Evolutionary conservation across 2,113 vertebrate species (phyloP).

Genomic region (Probosciger aterrimus): DNA sequence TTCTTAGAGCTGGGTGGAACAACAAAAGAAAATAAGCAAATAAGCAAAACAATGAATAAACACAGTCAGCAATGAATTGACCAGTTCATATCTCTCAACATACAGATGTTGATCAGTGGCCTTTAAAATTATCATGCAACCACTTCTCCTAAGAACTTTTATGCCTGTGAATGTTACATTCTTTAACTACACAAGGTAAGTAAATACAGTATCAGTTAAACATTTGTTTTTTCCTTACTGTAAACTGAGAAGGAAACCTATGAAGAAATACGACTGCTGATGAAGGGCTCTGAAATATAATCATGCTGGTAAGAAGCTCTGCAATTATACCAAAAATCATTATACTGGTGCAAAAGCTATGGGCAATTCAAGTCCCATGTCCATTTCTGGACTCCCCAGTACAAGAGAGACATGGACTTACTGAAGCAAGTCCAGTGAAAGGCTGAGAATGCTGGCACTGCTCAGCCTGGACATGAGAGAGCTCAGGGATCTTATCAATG

Average conservation of each 20-base stretch:
- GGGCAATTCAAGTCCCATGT: no score
- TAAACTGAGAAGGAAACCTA: background rate
- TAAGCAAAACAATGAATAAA: conserved; percentile 64
- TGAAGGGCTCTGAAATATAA: background rate
- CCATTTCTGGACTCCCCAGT: no score
- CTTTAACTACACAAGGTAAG: background rate
- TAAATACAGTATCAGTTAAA: background rate
- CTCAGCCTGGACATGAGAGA: background rate
- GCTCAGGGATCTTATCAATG: background rate
- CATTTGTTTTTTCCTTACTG: fast-evolving
- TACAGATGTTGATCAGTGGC: no score
- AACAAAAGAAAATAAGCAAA: conserved; percentile 70
- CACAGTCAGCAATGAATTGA: background rate
- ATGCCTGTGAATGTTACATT: fast-evolving
- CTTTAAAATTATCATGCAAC: no score
- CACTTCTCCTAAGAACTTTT: background rate
- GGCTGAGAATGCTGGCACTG: background rate
- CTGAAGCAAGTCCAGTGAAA: background rate
- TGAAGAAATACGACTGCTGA: background rate
- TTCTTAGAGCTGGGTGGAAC: conserved; percentile 85
- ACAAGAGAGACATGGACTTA: background rate
- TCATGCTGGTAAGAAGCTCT: background rate
- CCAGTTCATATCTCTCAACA: conserved; percentile 71
- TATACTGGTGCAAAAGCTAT: background rate
- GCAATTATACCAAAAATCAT: background rate